Evolutionary conservation across 2,888 invertebrate genomes (phyloP), one percentile per base, ranked within the genome.

Genomic region (Atherix ibis): DNA sequence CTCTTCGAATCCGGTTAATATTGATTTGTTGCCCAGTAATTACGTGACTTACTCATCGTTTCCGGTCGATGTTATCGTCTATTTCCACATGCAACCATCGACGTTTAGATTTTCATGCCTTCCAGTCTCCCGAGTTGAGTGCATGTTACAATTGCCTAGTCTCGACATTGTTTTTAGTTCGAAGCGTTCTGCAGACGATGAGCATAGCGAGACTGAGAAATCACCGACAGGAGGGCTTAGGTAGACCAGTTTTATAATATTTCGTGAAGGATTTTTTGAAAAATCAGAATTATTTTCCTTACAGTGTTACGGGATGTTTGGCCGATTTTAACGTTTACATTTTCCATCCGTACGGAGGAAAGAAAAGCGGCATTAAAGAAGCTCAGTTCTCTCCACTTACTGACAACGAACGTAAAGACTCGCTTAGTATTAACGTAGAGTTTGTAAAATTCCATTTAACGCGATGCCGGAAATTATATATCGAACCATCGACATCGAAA

Each of bases 301-400:
- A 89, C 2, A 89, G 94, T 57, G 87, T 98, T 5, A 97, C 95
- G 0, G 94, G 92, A 1, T 92, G 91, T 50, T 68, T 98, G 39
- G 88, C 92, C 0, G 94, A 95, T 62, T 98, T 98, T 64, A 92
- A 91, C 2, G 82, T 98, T 3, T 94, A 91, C 62, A 89, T 98
- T 51, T 98, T 95, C 65, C 97, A 97, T 65, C 97, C 97, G 0
- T 98, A 95, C 55, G 94, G 94, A 5, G 74, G 74, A 4, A 89
- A 89, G 59, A 88, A 88, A 59, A 71, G 81, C 32, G 77, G 79
- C 49, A 52, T 64, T 6, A 80, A 80, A 54, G 80, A 80, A 54
- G 76, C 83, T 0, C 85, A 85, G 54, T 85, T 85, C 74, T 84
- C 85, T 0, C 87, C 87, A 0, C 63, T 85, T 3, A 76, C 83